Percentiles rank a stretch among this genome's conserved stretches.
phyloP scores from a whole-genome alignment of 1,140 invertebrate species.

The Drosophila varians region DNA sequence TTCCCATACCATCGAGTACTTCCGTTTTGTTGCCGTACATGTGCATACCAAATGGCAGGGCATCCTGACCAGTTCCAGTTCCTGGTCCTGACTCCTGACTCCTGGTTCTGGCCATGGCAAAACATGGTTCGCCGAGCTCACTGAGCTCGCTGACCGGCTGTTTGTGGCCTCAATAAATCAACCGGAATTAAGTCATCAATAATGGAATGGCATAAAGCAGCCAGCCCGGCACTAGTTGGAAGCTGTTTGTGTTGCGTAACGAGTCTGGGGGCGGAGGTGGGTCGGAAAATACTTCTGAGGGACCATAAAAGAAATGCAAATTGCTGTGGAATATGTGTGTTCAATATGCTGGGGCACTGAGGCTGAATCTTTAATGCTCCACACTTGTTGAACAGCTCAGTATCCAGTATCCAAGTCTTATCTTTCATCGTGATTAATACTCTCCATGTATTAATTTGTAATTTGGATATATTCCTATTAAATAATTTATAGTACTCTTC shows the following conservation, averaged over 20 bases:
- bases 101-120: conserved; percentile 21
- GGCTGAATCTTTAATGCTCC: neutral
- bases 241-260: conserved; percentile 38
- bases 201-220: conserved; percentile 79
- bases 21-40: conserved; percentile 47
- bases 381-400: conserved; percentile 32
- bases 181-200: conserved; percentile 79
- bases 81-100: conserved; percentile 13
- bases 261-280: neutral
- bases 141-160: conserved; percentile 50
- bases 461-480: neutral
- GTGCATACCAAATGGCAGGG: conserved; percentile 68
- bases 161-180: conserved; percentile 81
- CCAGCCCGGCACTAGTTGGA: conserved; percentile 54
- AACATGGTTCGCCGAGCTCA: conserved; percentile 22
- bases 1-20: conserved; percentile 3
- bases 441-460: neutral
- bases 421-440: neutral
- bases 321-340: conserved; percentile 23
- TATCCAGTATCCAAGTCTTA: neutral
- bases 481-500: neutral
- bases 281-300: conserved; percentile 30
- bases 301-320: conserved; percentile 55
- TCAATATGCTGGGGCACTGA: conserved; percentile 11
- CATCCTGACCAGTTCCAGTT: conserved; percentile 4